A percentile compares a stretch with the other conserved stretches of the same genome.
Evolutionary conservation across 1,140 invertebrate species (phyloP).

Genomic region (Metopolophium dirhodum): DNA sequence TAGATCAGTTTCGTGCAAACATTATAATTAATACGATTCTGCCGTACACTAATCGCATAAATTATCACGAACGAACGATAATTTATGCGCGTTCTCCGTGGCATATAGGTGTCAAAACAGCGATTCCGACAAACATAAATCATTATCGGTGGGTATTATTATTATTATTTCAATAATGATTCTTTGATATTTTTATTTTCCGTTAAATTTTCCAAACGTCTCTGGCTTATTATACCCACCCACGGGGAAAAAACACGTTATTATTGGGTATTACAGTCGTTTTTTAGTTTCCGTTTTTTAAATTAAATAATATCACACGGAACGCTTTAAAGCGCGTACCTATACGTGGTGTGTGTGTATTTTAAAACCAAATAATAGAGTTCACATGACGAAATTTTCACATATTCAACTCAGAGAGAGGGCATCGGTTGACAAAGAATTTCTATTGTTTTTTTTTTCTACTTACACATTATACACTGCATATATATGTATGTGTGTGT

Average conservation of each 20-base stretch:
- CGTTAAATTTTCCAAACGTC: not conserved
- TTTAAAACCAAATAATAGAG: not conserved
- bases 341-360: not conserved
- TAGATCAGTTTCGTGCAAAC: constrained; percentile 25
- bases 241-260: not conserved
- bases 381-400: constrained; percentile 42
- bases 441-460: constrained; percentile 43
- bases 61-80: not conserved
- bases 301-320: not conserved
- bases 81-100: not conserved
- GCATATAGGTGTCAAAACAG: not conserved
- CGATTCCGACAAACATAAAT: not conserved
- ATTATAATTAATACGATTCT: constrained; percentile 37
- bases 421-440: constrained; percentile 49
- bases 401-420: constrained; percentile 21
- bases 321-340: not conserved
- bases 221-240: too few species aligned
- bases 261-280: not conserved
- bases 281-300: too few species aligned
- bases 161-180: not conserved
- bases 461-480: not conserved
- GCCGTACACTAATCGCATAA: not conserved
- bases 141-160: not conserved
- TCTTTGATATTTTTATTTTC: not conserved
- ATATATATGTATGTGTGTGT: not conserved